Conservation (phyloP, 2,888 invertebrate species). For the Drosophila dives region DNA sequence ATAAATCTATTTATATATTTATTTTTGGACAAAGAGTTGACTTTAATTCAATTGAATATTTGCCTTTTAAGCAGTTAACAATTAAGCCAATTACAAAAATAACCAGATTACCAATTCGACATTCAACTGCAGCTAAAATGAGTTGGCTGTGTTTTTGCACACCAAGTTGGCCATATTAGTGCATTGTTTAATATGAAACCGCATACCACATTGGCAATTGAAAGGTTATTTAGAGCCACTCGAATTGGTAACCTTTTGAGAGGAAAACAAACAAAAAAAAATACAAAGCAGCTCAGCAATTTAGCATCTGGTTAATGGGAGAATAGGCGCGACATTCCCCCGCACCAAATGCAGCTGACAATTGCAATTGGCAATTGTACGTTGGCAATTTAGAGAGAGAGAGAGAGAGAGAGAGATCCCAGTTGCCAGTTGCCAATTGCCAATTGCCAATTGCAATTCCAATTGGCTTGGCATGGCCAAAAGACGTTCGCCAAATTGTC, state of each 20-base stretch:
- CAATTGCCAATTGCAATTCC: conserved; percentile 40
- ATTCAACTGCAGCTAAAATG: neutral
- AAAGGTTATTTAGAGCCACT: conserved; percentile 44
- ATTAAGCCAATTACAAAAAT: neutral
- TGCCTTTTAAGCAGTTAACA: neutral
- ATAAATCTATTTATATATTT: neutral
- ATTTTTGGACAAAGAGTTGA: neutral
- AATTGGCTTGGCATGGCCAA: conserved; percentile 58
- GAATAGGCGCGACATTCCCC: conserved; percentile 78
- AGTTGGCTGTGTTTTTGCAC: neutral
- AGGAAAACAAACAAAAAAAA: conserved; percentile 7
- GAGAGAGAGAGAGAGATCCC: neutral
- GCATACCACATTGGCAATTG: conserved; percentile 39
- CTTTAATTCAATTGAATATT: neutral
- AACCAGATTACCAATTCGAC: neutral
- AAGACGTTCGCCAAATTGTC: conserved; percentile 71
- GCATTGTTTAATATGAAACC: conserved; percentile 12
- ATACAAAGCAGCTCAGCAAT: conserved; percentile 38
- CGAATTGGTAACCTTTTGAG: conserved; percentile 35
- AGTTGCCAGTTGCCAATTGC: conserved; percentile 14
- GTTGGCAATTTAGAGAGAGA: too few relatives aligned
- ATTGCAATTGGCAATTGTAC: conserved; percentile 39
- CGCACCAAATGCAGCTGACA: conserved; percentile 70
- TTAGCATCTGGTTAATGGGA: conserved; percentile 73
- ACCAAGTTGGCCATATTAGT: conserved; percentile 5